Base-by-base conservation (phyloP, 2,113 vertebrate species). In the Platysternon megacephalum region DNA sequence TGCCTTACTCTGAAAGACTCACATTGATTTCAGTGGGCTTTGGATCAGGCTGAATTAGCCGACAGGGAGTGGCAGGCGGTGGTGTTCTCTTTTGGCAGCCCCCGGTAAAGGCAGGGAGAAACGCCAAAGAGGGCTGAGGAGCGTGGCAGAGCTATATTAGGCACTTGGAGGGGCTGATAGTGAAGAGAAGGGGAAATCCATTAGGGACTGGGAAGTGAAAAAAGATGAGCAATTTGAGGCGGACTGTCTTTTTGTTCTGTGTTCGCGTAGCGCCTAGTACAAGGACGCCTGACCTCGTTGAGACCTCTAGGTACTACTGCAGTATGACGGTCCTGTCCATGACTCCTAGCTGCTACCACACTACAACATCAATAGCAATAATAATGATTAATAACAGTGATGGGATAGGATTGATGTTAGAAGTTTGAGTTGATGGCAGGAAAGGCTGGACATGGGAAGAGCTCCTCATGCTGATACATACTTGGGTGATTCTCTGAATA, bases 381-480 rank as follows among this genome's bases (percentile, higher is more conserved):
- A 68, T n/a, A 19, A 68, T 68, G 35, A n/a, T n/a, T 68, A n/a
- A 19, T 10, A n/a, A 19, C 16, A 21, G 65, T 68, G 65, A 68
- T n/a, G 35, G 35, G 4, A 19, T n/a, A 65, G n/a, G 65, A 22
- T 72, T 72, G 65, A 39, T 72, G 35, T 39, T 72, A 72, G 29
- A 3, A 16, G 35, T 5, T 0, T 3, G 82, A 85, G 48, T 2
- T 82, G 21, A 1, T n/a, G 49, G 1, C 1, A 9, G 51, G 17
- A 85, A 14, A 8, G 19, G 21, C 42, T 26, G 49, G 49, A 4
- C 6, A 2, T 2, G 4, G 65, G 35, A 72, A 4, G 1, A 1
- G 11, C 42, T 52, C 35, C 13, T 8, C 4, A 2, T 26, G 7
- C 2, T 22, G 35, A 10, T 39, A 8, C 65, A 72, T 21, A 39